Conservation (phyloP, 2,797 vertebrate species). For the Steatocranus sp. region DNA sequence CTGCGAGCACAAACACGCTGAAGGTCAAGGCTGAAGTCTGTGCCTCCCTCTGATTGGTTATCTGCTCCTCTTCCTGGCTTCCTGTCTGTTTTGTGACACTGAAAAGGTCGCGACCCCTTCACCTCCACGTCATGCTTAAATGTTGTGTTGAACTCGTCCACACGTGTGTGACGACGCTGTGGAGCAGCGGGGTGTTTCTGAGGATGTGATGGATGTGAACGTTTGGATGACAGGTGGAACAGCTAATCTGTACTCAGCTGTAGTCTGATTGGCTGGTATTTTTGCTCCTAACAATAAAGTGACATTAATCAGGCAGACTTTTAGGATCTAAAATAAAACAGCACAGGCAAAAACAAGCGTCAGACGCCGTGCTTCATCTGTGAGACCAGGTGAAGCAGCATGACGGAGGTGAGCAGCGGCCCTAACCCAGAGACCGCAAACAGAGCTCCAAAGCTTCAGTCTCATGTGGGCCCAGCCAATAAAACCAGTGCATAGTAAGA, state of each 20-base stretch:
- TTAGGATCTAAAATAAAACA: neutral
- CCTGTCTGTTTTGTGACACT: constrained; percentile 22
- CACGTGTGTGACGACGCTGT: neutral
- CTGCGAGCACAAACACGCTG: neutral
- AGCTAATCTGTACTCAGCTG: neutral
- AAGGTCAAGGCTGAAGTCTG: constrained; percentile 21
- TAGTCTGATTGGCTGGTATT: neutral
- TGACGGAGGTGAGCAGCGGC: neutral
- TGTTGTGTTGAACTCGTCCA: neutral
- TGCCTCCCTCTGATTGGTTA: constrained; percentile 37
- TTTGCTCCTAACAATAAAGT: neutral
- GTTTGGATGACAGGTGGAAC: neutral
- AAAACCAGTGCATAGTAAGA: neutral
- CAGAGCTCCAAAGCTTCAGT: neutral
- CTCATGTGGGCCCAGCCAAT: neutral
- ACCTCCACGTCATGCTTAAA: neutral
- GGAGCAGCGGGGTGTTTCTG: neutral
- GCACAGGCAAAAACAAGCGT: neutral
- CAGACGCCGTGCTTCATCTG: neutral
- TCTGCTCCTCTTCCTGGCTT: constrained; percentile 39
- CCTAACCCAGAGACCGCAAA: fast-evolving
- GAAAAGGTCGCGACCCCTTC: neutral
- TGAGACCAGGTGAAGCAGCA: neutral
- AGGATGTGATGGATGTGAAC: neutral
- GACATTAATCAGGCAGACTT: neutral